Base-by-base conservation (phyloP, 30 jellyfish, hydroid and myxozoan genomes). In the Hydra vulgaris region DNA sequence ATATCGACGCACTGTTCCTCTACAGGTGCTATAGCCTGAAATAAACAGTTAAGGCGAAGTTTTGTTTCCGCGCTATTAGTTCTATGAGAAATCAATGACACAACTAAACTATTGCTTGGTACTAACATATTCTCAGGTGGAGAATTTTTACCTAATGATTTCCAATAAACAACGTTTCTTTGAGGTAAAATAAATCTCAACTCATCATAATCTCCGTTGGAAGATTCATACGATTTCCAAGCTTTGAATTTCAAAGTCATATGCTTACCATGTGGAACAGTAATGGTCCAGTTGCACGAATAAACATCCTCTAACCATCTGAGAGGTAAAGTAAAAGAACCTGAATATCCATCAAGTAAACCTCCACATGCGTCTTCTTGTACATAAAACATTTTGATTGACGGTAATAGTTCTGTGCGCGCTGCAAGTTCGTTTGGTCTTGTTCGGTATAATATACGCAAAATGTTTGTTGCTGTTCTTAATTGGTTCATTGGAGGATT, bases 401-500 rank as follows among this genome's bases (percentile, higher is more conserved):
- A 81, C 68, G 95, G 89, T 16, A 72, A 26, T 27, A 53, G 70
- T 0, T 74, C 70, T 27, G 25, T 26, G 26, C 18, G 68, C 17
- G 74, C 70, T 21, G 86, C 74, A 23, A 66, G 73, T 27, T 82
- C 68, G 17, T 76, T 83, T 3, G 97, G 97, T 77, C 89, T 78
- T 76, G 84, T 77, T 25, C 83, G 76, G 71, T 79, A 89, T 52
- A 77, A 85, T 61, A 89, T 77, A 12, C 80, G 68, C 74, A 84
- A 56, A 16, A 78, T 80, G 56, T 84, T 73, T 18, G 69, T 27
- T 1, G 81, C 24, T 15, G 97, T 84, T 12, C 86, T 70, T 18
- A 89, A 66, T 7, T 79, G 74, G 18, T 92, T 91, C 76, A 82
- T 68, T 21, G 97, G 97, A 21, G 97, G 95, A 73, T 76, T 83